Conservation (phyloP, 2,888 invertebrate genomes). For the Periphyllus acericola region DNA sequence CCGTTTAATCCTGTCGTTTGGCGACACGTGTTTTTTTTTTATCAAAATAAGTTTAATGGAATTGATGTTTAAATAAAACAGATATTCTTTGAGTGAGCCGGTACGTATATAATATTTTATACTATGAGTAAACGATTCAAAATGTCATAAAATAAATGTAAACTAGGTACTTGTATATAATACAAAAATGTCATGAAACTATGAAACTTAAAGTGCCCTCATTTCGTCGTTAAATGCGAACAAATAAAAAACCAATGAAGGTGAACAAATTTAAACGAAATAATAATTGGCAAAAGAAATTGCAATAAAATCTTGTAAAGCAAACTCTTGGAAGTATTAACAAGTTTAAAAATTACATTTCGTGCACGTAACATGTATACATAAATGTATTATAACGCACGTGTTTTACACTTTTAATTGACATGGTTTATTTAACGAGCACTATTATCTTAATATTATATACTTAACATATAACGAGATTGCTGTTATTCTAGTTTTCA, state of each 20-base stretch:
- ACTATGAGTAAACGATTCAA: background rate
- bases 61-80: background rate
- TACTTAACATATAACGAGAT: background rate
- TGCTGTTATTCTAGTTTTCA: background rate
- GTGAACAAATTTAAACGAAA: slow-evolving; percentile 23
- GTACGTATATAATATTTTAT: background rate
- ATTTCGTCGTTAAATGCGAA: background rate
- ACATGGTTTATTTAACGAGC: background rate
- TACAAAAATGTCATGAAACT: background rate
- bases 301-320: slow-evolving; percentile 13
- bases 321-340: slow-evolving; percentile 9
- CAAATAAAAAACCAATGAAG: slow-evolving; percentile 20
- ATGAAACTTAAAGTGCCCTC: too few species aligned
- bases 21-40: background rate
- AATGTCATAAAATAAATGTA: background rate
- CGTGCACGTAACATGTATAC: background rate
- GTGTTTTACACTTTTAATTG: slow-evolving; percentile 10
- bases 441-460: background rate
- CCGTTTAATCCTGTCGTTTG: background rate
- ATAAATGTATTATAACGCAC: background rate
- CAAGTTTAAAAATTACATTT: slow-evolving; percentile 31
- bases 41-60: background rate
- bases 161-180: background rate
- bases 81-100: background rate
- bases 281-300: background rate